Conservation (phyloP, 2,113 vertebrate species). For the Synchiropus splendidus region DNA sequence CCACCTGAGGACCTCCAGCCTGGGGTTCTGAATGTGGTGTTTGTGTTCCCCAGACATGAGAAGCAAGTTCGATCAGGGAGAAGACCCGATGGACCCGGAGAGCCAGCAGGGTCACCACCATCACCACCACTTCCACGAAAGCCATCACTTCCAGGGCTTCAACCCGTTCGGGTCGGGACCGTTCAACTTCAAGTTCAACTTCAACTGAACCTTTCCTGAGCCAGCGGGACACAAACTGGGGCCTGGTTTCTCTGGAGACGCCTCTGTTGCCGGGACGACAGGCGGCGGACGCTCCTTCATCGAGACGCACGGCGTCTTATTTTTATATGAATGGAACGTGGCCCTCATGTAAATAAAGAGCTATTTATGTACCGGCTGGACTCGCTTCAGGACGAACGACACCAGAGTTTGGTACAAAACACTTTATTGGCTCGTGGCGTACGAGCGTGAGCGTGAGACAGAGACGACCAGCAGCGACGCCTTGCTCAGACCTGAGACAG, state of each 20-base stretch:
- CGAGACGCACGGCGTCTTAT: too few species aligned
- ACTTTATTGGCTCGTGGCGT: background rate
- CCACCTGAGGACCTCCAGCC: background rate
- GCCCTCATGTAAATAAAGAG: slow-evolving; percentile 68
- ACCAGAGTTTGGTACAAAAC: background rate
- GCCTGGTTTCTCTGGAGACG: slow-evolving; percentile 16
- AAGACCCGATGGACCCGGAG: slow-evolving; percentile 92
- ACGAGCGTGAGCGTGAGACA: too few species aligned
- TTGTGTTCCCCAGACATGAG: slow-evolving; percentile 79
- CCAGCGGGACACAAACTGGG: slow-evolving; percentile 6
- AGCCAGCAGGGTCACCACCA: slow-evolving; percentile 80
- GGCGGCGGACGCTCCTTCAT: too few species aligned
- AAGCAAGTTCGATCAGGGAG: slow-evolving; percentile 88
- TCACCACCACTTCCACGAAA: slow-evolving; percentile 76
- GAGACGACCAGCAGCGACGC: too few species aligned
- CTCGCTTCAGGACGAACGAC: background rate
- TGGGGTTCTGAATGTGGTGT: background rate
- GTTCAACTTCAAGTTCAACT: slow-evolving; percentile 94
- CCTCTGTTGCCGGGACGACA: too few species aligned
- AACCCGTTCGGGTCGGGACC: slow-evolving; percentile 95
- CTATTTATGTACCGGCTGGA: slow-evolving; percentile 55
- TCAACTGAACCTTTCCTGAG: slow-evolving; percentile 71
- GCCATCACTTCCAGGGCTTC: slow-evolving; percentile 87
- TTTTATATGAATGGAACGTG: slow-evolving; percentile 66
- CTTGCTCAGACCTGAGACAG: too few species aligned